Conservation (phyloP, 1,140 invertebrate genomes). For the Tetragonula clypearis region DNA sequence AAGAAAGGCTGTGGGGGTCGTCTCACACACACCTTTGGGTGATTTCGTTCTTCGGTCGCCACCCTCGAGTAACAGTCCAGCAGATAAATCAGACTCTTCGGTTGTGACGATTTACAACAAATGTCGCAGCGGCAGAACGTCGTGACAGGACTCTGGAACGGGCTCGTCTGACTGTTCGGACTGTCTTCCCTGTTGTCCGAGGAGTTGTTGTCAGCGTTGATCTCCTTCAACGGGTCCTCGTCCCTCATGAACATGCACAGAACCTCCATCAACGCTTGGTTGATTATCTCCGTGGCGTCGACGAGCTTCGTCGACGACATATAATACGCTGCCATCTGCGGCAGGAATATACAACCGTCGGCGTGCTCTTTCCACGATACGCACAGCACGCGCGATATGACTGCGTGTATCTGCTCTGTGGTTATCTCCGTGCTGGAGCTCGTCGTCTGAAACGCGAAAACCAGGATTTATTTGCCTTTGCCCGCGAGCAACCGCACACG, state of each 20-base stretch:
- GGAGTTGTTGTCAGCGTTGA: constrained; percentile 77
- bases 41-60: constrained; percentile 86
- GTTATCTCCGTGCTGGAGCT: constrained; percentile 83
- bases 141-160: constrained; percentile 70
- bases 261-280: constrained; percentile 87
- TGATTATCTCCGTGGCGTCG: constrained; percentile 83
- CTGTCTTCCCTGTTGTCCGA: constrained; percentile 81
- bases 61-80: constrained; percentile 87
- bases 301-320: constrained; percentile 79
- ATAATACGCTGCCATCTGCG: constrained; percentile 83
- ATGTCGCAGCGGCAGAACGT: constrained; percentile 63
- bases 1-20: no score
- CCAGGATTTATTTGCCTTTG: background rate
- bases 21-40: constrained; percentile 88
- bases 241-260: constrained; percentile 84
- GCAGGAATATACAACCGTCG: constrained; percentile 85
- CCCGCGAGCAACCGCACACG: no score
- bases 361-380: constrained; percentile 85
- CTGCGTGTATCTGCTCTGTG: constrained; percentile 84
- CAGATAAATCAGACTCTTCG: constrained; percentile 83
- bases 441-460: constrained; percentile 74
- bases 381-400: constrained; percentile 85
- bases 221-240: constrained; percentile 84
- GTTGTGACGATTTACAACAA: constrained; percentile 77
- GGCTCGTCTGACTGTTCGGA: constrained; percentile 76